These are phyloP conservation scores for Peromyscus melanophrys DNA, from an alignment of 2,797 vertebrate species.

Conservation along the genomic window DNA sequence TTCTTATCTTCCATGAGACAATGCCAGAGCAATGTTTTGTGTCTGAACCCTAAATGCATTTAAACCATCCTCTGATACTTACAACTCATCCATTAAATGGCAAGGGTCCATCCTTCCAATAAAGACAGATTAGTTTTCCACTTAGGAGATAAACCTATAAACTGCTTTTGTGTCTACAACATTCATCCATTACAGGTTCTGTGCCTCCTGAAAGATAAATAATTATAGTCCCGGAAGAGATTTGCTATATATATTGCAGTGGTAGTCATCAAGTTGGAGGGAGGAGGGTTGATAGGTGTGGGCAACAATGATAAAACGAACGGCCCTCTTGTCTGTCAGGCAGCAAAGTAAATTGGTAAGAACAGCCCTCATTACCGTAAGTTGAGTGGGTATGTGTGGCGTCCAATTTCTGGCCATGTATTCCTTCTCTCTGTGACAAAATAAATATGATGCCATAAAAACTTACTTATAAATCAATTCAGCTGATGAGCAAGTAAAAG, in stretches of 20 bases:
- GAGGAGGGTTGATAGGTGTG: conserved; percentile 84
- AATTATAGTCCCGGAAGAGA: conserved; percentile 87
- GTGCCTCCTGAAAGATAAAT: conserved; percentile 89
- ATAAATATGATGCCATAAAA: conserved; percentile 83
- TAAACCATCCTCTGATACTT: conserved; percentile 38
- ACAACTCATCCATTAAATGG: conserved; percentile 69
- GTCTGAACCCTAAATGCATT: background rate
- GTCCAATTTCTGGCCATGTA: conserved; percentile 83
- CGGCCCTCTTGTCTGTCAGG: conserved; percentile 85
- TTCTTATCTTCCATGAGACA: background rate
- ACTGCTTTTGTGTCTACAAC: conserved; percentile 87
- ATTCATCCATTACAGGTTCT: conserved; percentile 89
- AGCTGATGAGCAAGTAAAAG: conserved; percentile 78
- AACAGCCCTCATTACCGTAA: conserved; percentile 83
- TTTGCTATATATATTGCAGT: conserved; percentile 82
- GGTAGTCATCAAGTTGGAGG: conserved; percentile 86
- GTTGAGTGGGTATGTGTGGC: conserved; percentile 78
- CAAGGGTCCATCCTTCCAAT: conserved; percentile 75
- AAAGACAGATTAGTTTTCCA: conserved; percentile 89
- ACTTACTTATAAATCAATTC: conserved; percentile 82
- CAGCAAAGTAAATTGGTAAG: conserved; percentile 84
- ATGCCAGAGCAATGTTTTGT: background rate
- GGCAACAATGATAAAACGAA: conserved; percentile 85
- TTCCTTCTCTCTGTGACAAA: conserved; percentile 84
- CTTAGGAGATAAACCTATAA: conserved; percentile 89